Percentiles rank a stretch among this genome's conserved stretches.
Conservation (phyloP, 2,888 invertebrate species). For the Agriopis leucophaearia region DNA sequence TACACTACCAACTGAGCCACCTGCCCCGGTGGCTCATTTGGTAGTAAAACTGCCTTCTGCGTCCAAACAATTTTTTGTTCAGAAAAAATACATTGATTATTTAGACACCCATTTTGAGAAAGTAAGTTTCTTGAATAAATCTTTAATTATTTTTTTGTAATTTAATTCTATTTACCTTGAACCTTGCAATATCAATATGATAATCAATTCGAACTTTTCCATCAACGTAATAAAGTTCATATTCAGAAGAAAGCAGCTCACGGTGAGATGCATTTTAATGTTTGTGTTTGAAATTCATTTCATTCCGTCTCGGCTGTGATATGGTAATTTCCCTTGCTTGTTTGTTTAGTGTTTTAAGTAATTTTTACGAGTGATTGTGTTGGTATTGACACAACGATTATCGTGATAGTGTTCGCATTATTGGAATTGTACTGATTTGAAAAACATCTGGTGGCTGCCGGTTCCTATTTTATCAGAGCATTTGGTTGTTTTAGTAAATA, state of each 20-base stretch:
- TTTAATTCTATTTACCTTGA: neutral
- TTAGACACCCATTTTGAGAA: no score
- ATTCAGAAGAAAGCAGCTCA: neutral
- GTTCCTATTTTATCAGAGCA: no score
- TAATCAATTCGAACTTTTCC: neutral
- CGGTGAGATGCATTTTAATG: slow-evolving; percentile 2
- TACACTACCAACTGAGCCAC: no score
- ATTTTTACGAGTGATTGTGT: slow-evolving; percentile 3
- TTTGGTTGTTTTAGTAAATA: no score
- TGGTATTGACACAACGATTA: neutral
- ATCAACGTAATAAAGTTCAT: slow-evolving; percentile 1
- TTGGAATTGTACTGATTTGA: neutral
- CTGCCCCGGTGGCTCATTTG: no score
- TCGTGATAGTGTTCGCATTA: neutral
- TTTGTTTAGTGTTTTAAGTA: slow-evolving; percentile 5
- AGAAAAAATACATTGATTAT: no score
- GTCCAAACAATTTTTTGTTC: no score
- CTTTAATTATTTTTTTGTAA: no score
- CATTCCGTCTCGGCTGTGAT: slow-evolving; percentile 19
- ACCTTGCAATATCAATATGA: neutral
- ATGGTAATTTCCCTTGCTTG: slow-evolving; percentile 24
- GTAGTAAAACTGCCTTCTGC: no score
- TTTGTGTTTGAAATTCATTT: slow-evolving; percentile 16
- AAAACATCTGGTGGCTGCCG: neutral
- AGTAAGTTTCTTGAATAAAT: no score